phyloP scores from a whole-genome alignment of 1,140 invertebrate genomes.

The Bombus vancouverensis region DNA sequence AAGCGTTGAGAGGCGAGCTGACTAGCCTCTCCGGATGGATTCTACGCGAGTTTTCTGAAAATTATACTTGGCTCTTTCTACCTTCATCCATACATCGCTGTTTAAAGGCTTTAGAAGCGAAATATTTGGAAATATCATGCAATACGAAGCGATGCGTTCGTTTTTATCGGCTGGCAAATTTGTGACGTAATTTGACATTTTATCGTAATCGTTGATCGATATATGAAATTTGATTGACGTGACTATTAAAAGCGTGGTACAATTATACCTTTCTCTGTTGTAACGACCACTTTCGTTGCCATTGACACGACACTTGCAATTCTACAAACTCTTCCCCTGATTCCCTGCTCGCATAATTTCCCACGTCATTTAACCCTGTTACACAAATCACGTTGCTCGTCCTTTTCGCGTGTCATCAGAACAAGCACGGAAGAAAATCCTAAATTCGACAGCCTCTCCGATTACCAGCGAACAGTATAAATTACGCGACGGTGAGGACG shows the following conservation, averaged over 20 bases:
- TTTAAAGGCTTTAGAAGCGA: too few relatives aligned
- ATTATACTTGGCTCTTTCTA: neutral
- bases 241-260: too few relatives aligned
- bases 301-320: neutral
- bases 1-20: neutral
- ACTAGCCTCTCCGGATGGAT: neutral
- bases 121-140: too few relatives aligned
- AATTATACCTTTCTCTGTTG: too few relatives aligned
- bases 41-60: neutral
- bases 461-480: conserved; percentile 31
- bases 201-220: too few relatives aligned
- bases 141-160: too few relatives aligned
- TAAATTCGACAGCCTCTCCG: conserved; percentile 31
- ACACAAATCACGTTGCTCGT: neutral
- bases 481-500: conserved; percentile 13
- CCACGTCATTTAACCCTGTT: neutral
- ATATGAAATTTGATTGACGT: too few relatives aligned
- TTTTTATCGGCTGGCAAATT: too few relatives aligned
- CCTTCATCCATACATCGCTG: too few relatives aligned
- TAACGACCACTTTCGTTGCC: too few relatives aligned
- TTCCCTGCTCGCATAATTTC: neutral
- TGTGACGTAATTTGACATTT: too few relatives aligned
- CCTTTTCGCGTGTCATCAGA: neutral
- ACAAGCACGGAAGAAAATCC: conserved; percentile 16
- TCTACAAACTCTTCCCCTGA: neutral